Percentiles rank a stretch among this genome's conserved stretches.
These are phyloP conservation scores for Myzus persicae DNA, from an alignment of 1,140 invertebrate species.

Conservation along the genomic window DNA sequence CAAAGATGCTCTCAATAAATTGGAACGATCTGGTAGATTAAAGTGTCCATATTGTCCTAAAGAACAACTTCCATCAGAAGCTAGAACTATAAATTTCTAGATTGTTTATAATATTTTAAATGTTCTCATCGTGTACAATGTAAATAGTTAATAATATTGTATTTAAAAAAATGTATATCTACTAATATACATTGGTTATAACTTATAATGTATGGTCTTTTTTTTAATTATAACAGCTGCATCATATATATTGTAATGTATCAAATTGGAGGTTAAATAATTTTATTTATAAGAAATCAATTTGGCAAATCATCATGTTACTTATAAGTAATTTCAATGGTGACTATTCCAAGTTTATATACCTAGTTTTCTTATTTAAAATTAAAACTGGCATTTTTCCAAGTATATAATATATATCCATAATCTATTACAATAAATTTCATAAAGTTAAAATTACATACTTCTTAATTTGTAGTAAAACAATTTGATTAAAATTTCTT, in stretches of 20 bases:
- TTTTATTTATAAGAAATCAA: not conserved
- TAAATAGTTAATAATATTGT: conserved; percentile 8
- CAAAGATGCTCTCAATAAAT: conserved; percentile 93
- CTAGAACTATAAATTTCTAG: conserved; percentile 91
- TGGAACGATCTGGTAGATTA: conserved; percentile 87
- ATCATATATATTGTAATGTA: not conserved
- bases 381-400: conserved; percentile 7
- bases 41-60: conserved; percentile 99
- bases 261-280: not conserved
- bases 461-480: not conserved
- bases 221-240: not conserved
- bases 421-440: not conserved
- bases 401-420: not conserved
- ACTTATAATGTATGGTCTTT: not conserved
- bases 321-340: not conserved
- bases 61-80: conserved; percentile 93
- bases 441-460: not conserved
- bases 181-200: not conserved
- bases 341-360: not conserved
- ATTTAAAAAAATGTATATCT: not conserved
- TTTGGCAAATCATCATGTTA: not conserved
- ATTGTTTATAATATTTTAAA: not conserved
- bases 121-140: not conserved
- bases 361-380: not conserved
- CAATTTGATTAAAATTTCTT: not conserved